phyloP scores from a whole-genome alignment of 2,113 vertebrate genomes.

The Coptodon rendalli region DNA sequence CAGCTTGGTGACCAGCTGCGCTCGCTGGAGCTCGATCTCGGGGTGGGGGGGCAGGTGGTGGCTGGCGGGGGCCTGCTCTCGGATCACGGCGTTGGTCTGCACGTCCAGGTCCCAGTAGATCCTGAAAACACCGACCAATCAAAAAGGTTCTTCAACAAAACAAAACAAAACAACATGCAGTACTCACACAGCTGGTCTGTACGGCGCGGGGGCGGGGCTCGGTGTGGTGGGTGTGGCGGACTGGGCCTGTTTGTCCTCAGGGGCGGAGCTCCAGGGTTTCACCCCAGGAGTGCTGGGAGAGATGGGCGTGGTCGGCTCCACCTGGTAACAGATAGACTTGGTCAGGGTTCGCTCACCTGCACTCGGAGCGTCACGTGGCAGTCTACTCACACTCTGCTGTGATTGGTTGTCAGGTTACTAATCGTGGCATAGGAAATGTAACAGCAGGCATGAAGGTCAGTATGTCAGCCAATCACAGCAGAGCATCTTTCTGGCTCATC shows the following conservation, averaged over 20 bases:
- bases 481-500: not conserved
- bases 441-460: not conserved
- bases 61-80: slow-evolving; percentile 77
- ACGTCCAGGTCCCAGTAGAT: slow-evolving; percentile 92
- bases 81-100: slow-evolving; percentile 91
- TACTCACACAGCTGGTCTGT: slow-evolving; percentile 87
- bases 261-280: slow-evolving; percentile 82
- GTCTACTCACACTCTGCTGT: not conserved
- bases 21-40: slow-evolving; percentile 89
- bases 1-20: slow-evolving; percentile 91
- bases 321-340: slow-evolving; percentile 18
- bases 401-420: not conserved
- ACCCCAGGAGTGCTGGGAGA: slow-evolving; percentile 84
- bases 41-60: slow-evolving; percentile 86
- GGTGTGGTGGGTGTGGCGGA: slow-evolving; percentile 20
- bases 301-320: slow-evolving; percentile 81
- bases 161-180: not conserved
- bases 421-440: not conserved
- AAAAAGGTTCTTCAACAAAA: not conserved
- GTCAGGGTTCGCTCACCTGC: not conserved
- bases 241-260: slow-evolving; percentile 82
- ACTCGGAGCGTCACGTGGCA: not conserved
- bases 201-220: slow-evolving; percentile 54
- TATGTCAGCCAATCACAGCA: not conserved
- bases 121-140: not conserved